phyloP scores from a whole-genome alignment of 1,140 invertebrate species.

The Trichoplusia ni region DNA sequence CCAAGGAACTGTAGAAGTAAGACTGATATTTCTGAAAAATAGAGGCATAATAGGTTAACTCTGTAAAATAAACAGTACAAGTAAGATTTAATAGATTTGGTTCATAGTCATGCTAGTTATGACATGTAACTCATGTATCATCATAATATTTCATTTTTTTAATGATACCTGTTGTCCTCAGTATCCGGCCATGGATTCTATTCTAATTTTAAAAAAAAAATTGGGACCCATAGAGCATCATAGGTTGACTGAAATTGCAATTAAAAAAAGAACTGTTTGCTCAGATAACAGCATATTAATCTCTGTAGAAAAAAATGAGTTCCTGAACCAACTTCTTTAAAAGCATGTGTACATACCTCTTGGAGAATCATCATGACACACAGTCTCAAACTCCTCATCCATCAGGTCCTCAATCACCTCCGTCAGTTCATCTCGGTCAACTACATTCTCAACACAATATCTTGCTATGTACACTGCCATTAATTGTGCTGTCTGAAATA shows the following conservation, averaged over 20 bases:
- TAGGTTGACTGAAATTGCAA: too few relatives aligned
- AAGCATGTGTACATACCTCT: slow-evolving; percentile 66
- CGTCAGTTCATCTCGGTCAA: slow-evolving; percentile 81
- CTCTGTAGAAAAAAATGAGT: not conserved
- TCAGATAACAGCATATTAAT: not conserved
- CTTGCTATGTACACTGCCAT: slow-evolving; percentile 83
- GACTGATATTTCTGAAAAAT: slow-evolving; percentile 66
- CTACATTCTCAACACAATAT: slow-evolving; percentile 83
- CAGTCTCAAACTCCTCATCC: slow-evolving; percentile 85
- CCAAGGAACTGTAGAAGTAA: slow-evolving; percentile 58
- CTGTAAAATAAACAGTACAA: not conserved
- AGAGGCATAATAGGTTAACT: not conserved
- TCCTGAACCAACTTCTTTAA: too few relatives aligned
- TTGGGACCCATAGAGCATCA: too few relatives aligned
- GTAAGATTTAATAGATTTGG: too few relatives aligned
- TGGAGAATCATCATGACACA: slow-evolving; percentile 85
- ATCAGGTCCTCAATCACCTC: slow-evolving; percentile 84
- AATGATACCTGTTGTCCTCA: too few relatives aligned
- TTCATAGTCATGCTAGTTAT: too few relatives aligned
- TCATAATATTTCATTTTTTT: too few relatives aligned
- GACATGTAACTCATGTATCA: too few relatives aligned
- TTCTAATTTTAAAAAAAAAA: too few relatives aligned
- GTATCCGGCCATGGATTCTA: too few relatives aligned
- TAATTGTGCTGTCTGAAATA: slow-evolving; percentile 81
- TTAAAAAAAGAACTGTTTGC: not conserved